Conservation (phyloP, 2,797 vertebrate species). For the Cynopterus sphinx region DNA sequence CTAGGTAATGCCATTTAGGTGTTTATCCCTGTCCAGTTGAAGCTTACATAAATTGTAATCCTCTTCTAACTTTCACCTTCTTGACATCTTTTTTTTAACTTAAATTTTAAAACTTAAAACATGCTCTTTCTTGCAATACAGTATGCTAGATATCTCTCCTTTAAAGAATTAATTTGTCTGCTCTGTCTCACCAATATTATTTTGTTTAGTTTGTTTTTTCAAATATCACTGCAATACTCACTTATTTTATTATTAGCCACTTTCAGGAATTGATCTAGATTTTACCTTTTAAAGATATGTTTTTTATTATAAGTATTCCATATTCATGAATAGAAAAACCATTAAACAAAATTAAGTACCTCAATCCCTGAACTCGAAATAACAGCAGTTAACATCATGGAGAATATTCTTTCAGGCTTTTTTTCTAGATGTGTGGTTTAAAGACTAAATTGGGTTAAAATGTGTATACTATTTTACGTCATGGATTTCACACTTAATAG, state of each 20-base stretch:
- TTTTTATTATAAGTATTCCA: background rate
- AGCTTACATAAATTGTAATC: background rate
- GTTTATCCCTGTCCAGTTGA: background rate
- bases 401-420: background rate
- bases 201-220: constrained; percentile 3
- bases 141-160: background rate
- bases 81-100: background rate
- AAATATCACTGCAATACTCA: background rate
- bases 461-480: background rate
- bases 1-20: background rate
- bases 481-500: background rate
- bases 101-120: background rate
- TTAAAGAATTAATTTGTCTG: background rate
- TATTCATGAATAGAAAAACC: background rate
- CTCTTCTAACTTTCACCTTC: constrained; percentile 1
- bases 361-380: constrained; percentile 16
- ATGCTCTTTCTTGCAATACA: background rate
- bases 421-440: background rate
- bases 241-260: background rate
- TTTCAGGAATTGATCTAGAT: background rate
- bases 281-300: background rate
- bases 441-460: background rate
- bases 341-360: background rate
- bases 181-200: background rate
- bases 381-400: background rate